Evolutionary conservation across 2,113 vertebrate species (phyloP).

Genomic region (Ciconia stormi): DNA sequence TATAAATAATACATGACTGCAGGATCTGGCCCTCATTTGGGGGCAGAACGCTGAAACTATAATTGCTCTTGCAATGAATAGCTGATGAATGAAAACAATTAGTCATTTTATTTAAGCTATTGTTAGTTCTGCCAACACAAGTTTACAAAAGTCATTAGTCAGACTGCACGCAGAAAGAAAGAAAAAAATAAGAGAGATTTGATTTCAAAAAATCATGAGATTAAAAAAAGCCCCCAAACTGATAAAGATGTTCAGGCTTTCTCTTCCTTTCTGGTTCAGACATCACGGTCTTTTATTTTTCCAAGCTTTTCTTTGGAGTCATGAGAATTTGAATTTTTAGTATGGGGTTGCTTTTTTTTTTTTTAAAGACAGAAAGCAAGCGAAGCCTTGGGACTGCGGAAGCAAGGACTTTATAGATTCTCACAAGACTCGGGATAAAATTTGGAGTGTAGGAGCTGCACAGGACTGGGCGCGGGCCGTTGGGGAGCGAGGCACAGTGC

Average conservation of each 20-base stretch:
- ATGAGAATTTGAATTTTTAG: neutral
- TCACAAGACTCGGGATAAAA: neutral
- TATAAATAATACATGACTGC: constrained; percentile 5
- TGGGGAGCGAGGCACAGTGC: rapidly evolving
- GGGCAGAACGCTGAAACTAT: constrained; percentile 7
- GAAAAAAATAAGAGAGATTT: neutral
- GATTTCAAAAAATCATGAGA: neutral
- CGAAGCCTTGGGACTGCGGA: neutral
- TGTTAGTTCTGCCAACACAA: constrained; percentile 29
- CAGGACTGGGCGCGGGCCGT: neutral
- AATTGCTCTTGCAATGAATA: constrained; percentile 45
- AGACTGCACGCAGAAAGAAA: neutral
- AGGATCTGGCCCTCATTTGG: neutral
- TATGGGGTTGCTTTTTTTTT: neutral
- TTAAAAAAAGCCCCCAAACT: neutral
- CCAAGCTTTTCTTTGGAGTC: neutral
- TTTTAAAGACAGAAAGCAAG: neutral
- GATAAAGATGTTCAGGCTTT: neutral
- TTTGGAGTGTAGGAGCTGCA: neutral
- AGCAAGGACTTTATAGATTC: neutral
- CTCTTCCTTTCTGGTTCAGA: neutral
- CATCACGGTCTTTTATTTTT: neutral
- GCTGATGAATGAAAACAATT: constrained; percentile 59
- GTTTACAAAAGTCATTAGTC: constrained; percentile 49
- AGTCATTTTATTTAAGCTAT: constrained; percentile 48